Evolutionary conservation across 1,140 invertebrate genomes (phyloP).

Genomic region (Drosophila willistoni): DNA sequence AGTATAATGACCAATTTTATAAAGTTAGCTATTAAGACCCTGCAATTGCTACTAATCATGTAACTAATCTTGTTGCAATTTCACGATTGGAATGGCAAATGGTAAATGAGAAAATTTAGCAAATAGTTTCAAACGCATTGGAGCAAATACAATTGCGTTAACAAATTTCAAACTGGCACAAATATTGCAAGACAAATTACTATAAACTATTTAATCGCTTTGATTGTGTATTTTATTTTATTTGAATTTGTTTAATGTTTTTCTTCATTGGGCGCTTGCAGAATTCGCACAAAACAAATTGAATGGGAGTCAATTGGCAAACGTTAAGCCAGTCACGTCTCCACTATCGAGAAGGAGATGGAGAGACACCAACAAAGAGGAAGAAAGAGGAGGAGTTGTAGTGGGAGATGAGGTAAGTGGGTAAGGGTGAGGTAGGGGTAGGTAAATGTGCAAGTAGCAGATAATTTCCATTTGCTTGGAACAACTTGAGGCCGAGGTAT

Average conservation of each 20-base stretch:
- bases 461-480: constrained; percentile 66
- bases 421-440: neutral
- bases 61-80: constrained; percentile 17
- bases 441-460: constrained; percentile 6
- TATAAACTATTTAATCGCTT: neutral
- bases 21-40: neutral
- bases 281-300: constrained; percentile 40
- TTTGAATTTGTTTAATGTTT: constrained; percentile 16
- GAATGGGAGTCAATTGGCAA: neutral
- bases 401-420: no score
- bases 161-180: constrained; percentile 15
- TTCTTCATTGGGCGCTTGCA: constrained; percentile 15
- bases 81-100: constrained; percentile 15
- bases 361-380: constrained; percentile 45
- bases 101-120: neutral
- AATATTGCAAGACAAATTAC: neutral
- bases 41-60: neutral
- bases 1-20: neutral
- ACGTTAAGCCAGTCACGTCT: constrained; percentile 58
- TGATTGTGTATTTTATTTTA: constrained; percentile 23
- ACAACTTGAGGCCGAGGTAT: neutral
- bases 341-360: constrained; percentile 61
- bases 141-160: constrained; percentile 16
- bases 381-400: constrained; percentile 49
- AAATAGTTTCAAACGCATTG: constrained; percentile 22